Evolutionary conservation across 2,113 vertebrate genomes (phyloP), one percentile per base, ranked within the genome.

Genomic region (Dicerorhinus sumatrensis): DNA sequence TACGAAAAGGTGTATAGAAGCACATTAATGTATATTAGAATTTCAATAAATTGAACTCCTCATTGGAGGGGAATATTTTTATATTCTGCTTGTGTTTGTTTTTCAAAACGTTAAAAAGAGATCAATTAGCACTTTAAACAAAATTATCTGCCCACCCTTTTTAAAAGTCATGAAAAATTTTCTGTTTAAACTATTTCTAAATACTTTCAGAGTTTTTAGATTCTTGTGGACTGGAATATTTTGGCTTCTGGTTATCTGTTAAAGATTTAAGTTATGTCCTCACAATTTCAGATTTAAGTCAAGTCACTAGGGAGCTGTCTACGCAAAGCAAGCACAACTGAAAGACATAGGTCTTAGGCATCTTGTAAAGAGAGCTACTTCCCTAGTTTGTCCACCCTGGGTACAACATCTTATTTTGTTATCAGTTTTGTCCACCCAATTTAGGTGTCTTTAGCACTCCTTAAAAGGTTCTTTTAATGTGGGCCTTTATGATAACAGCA

Each of bases 51-150:
- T 11, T 65, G 12, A 62, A 88, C 42, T 42, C 60, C n/a, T 87
- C 63, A 1, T 56, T 89, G 25, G 6, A n/a, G 11, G 48, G 29
- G 2, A 56, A 56, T 42, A 77, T 14, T 96, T 90, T 77, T 72
- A 88, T 46, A 69, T 39, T 85, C 54, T 96, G 39, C 73, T 60
- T 76, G 51, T 4, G 5, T 79, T 91, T 86, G 23, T 86, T 92
- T 94, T 94, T 73, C 65, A 89, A 95, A 96, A 83, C 51, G 39
- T 17, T 73, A 73, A 48, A 27, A 83, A 87, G 67, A 70, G 58
- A 69, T 76, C 17, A 69, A 87, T 75, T 36, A 89, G 29, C 42
- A 72, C 80, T 95, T 97, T 51, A 56, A 7, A 88, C 8, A 39
- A 83, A 84, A 73, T 84, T 80, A 56, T 62, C 25, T 88, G 36